Base-by-base conservation (phyloP, 2,113 vertebrate genomes). In the Pseudorhombus dupliciocellatus region DNA sequence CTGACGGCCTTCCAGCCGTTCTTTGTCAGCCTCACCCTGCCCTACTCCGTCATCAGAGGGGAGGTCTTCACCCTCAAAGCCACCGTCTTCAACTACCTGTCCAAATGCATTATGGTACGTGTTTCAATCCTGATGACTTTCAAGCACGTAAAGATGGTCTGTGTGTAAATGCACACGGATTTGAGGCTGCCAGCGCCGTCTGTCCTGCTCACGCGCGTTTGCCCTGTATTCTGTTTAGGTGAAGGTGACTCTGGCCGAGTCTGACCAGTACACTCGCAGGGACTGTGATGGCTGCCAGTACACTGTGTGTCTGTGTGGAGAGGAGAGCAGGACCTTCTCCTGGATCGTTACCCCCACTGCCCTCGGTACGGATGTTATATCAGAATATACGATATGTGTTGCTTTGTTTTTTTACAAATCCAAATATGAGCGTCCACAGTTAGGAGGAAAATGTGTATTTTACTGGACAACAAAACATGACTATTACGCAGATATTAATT, bases 71-170 rank as follows among this genome's bases (percentile, higher is more conserved):
- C 92, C 2, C 88, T 98, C 68, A 93, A 92, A 83, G 94, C 95
- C 66, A 94, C 87, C 0, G 89, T 95, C 83, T 97, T 96, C 84
- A 98, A 93, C 89, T 97, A 96, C 81, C 89, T 96, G 70, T 59
- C 91, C 48, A 78, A 92, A 20, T 96, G 96, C 87, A 95, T 97
- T 68, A 88, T 67, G 94, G 96, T 97, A 86, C 93, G 84, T 74
- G 26, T 57, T 22, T 18, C 1, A 40, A 10, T 9, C 8, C n/a
- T n/a, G 7, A 6, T 14, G 25, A 28, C 25, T 44, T 44, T 16
- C 12, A 44, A 37, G 34, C 12, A 37, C 12, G 34, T 37, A 12
- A 37, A 34, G 31, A 34, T 34, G 7, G 11, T 4, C 14, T 14
- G 40, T 42, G 40, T 11, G 40, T 42, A 42, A 42, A 42, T 14